Evolutionary conservation across 1,140 invertebrate genomes (phyloP).

Genomic region (Pseudomyrmex gracilis): DNA sequence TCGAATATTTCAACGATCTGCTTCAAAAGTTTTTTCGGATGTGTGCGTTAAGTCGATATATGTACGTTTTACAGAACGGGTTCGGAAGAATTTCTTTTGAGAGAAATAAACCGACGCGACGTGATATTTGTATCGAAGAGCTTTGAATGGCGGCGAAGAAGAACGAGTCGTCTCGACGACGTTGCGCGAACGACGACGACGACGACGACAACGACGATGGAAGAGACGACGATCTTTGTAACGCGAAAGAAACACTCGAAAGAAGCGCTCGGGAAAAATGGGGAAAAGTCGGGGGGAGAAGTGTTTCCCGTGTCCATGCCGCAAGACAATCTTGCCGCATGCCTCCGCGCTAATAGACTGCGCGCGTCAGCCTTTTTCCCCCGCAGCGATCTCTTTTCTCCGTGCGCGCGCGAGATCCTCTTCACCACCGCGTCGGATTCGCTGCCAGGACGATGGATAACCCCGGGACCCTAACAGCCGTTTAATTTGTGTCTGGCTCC

Average conservation of each 20-base stretch:
- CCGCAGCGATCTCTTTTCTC: slow-evolving; percentile 21
- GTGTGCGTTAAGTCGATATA: too few species aligned
- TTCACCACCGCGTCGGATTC: slow-evolving; percentile 58
- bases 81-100: too few species aligned
- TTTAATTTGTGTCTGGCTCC: slow-evolving; percentile 75
- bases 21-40: too few species aligned
- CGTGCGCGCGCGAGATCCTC: slow-evolving; percentile 9
- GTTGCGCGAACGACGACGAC: neutral
- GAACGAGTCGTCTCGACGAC: neutral
- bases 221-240: slow-evolving; percentile 50
- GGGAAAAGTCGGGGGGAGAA: slow-evolving; percentile 28
- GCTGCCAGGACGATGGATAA: slow-evolving; percentile 72
- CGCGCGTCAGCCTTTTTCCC: slow-evolving; percentile 67
- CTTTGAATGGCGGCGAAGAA: too few species aligned
- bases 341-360: slow-evolving; percentile 69
- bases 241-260: slow-evolving; percentile 46
- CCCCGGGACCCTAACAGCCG: slow-evolving; percentile 70
- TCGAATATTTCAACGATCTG: too few species aligned
- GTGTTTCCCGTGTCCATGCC: slow-evolving; percentile 53
- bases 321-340: slow-evolving; percentile 72
- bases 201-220: neutral
- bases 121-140: too few species aligned
- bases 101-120: too few species aligned
- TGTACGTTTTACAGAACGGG: too few species aligned
- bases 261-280: slow-evolving; percentile 62